Evolutionary conservation across 2,113 vertebrate genomes (phyloP), one percentile per base, ranked within the genome.

Genomic region (Ariopsis seemanni): DNA sequence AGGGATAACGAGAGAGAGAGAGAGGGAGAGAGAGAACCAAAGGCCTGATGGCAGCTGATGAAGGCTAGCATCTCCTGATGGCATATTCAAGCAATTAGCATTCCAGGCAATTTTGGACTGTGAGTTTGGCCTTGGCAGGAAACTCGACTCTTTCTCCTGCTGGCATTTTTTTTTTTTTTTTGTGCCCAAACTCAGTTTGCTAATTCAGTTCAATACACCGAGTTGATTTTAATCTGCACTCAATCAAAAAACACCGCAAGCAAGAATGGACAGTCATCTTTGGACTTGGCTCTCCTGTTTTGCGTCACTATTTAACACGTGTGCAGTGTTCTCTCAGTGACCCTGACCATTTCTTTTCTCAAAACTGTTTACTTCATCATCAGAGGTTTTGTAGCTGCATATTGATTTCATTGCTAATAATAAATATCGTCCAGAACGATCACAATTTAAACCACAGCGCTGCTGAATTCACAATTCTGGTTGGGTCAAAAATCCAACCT

Each of bases 61-160:
- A 87, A 82, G 79, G 67, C 86, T 74, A 57, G 5, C 55, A 72
- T 12, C 12, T 85, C 12, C 85, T 58, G 14, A 52, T 67, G 79
- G 78, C 62, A 86, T 71, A 58, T 69, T 79, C 55, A 52, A 30
- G 55, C 14, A 17, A 83, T 87, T 83, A 83, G 58, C 69, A 83
- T 87, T 83, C 81, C 11, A 5, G 12, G 48, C 27, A 48, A 77
- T 67, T 12, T 48, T 72, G 42, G 34, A 11, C 34, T 12, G 7
- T 12, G 65, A 71, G 67, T 75, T 52, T 11, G 1, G 86, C 34
- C 67, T 82, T 83, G 86, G 79, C 14, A 57, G 15, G 2, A 48
- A 82, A 52, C 34, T 62, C 7, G 27, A 17, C 50, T 74, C 20
- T 86, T 77, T 79, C 27, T 67, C 15, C 60, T 48, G 9, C 7